Evolutionary conservation across 2,888 invertebrate genomes (phyloP).

Genomic region (Orthosia cruda): DNA sequence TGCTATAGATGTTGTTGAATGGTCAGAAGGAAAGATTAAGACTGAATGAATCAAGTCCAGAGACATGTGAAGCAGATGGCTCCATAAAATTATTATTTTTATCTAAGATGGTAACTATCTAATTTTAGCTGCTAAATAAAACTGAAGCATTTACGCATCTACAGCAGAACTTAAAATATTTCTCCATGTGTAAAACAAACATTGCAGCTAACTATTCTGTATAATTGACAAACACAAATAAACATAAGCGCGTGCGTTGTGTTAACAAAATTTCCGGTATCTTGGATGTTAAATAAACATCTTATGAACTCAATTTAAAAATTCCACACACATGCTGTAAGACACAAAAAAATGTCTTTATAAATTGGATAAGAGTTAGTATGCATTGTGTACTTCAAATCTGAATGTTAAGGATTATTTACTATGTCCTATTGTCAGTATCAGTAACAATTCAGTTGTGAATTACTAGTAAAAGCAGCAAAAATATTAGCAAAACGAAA

Average conservation of each 20-base stretch:
- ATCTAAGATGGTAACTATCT: not conserved
- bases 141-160: slow-evolving; percentile 19
- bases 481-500: slow-evolving; percentile 34
- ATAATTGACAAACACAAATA: slow-evolving; percentile 37
- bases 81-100: not conserved
- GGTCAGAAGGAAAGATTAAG: not conserved
- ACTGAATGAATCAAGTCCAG: not conserved
- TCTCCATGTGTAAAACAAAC: slow-evolving; percentile 24
- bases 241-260: slow-evolving; percentile 16
- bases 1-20: not conserved
- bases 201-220: slow-evolving; percentile 13
- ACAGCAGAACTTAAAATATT: slow-evolving; percentile 19
- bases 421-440: slow-evolving; percentile 5
- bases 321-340: slow-evolving; percentile 28
- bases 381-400: not conserved
- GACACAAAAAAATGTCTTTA: slow-evolving; percentile 10
- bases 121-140: slow-evolving; percentile 8
- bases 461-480: slow-evolving; percentile 10
- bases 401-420: slow-evolving; percentile 6
- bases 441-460: not conserved
- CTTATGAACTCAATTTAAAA: slow-evolving; percentile 21
- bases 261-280: slow-evolving; percentile 8
- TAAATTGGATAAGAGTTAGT: slow-evolving; percentile 21
- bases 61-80: not conserved
- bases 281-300: slow-evolving; percentile 23